Evolutionary conservation across 2,113 vertebrate species (phyloP).

Genomic region (Ginglymostoma cirratum): DNA sequence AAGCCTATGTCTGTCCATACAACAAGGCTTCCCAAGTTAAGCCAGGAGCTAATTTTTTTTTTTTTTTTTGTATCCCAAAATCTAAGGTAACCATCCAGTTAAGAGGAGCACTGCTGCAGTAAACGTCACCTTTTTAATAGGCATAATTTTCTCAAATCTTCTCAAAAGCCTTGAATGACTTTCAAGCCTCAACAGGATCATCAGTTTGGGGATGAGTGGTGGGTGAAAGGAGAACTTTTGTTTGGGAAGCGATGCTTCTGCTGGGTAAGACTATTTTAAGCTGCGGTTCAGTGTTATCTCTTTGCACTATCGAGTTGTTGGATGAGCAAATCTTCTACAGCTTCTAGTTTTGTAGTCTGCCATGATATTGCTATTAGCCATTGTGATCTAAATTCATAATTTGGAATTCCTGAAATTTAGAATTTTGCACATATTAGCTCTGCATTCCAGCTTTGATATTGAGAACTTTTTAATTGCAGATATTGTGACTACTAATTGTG

Average conservation of each 20-base stretch:
- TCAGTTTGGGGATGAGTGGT: too few relatives aligned
- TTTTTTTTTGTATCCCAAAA: too few relatives aligned
- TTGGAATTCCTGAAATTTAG: not conserved
- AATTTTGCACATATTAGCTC: not conserved
- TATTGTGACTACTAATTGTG: not conserved
- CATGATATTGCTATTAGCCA: not conserved
- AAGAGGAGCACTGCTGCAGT: not conserved
- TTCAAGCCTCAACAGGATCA: too few relatives aligned
- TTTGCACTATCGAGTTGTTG: not conserved
- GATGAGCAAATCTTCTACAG: not conserved
- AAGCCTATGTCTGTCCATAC: too few relatives aligned
- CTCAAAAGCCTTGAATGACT: too few relatives aligned
- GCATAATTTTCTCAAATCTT: too few relatives aligned
- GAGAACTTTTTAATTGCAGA: not conserved
- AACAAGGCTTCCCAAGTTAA: too few relatives aligned
- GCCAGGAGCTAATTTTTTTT: too few relatives aligned
- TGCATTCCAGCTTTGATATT: not conserved
- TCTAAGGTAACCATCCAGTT: not conserved
- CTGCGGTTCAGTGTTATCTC: not conserved
- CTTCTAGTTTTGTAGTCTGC: not conserved
- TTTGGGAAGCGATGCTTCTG: too few relatives aligned
- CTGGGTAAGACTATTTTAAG: not conserved
- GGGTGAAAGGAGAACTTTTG: too few relatives aligned
- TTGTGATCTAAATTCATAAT: not conserved
- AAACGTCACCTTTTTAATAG: too few relatives aligned